Percentiles rank a stretch among this genome's conserved stretches.
Conservation (phyloP, 2,888 invertebrate species). For the Marronus borbonicus region DNA sequence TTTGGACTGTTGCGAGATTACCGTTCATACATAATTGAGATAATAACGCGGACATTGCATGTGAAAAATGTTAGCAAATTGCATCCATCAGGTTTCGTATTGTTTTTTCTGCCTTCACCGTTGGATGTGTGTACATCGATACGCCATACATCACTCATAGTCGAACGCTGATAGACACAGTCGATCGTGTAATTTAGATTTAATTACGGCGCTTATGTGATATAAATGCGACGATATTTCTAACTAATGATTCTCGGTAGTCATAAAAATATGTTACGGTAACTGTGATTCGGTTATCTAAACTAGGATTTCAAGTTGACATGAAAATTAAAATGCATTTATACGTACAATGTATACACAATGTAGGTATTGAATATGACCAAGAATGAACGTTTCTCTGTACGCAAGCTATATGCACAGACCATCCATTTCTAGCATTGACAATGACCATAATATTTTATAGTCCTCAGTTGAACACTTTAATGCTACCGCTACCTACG, state of each 20-base stretch:
- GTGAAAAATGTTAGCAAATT: constrained; percentile 40
- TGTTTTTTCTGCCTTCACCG: constrained; percentile 5
- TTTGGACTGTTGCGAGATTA: constrained; percentile 29
- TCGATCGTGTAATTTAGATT: constrained; percentile 30
- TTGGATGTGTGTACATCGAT: constrained; percentile 1
- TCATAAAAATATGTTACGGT: constrained; percentile 40
- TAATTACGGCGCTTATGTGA: constrained; percentile 39
- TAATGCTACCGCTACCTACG: background rate
- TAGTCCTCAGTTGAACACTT: background rate
- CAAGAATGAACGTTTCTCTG: background rate
- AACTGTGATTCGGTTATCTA: constrained; percentile 27
- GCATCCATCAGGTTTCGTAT: constrained; percentile 26
- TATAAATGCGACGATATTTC: constrained; percentile 36
- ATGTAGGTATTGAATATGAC: background rate
- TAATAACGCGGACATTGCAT: constrained; percentile 32
- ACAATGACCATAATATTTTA: constrained; percentile 4
- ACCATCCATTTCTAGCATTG: background rate
- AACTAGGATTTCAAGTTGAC: constrained; percentile 36
- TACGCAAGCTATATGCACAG: background rate
- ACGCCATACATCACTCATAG: constrained; percentile 17
- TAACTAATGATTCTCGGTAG: constrained; percentile 36
- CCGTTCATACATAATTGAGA: constrained; percentile 40
- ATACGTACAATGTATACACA: background rate
- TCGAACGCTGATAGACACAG: constrained; percentile 8
- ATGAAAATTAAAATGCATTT: constrained; percentile 10